Evolutionary conservation across 2,888 invertebrate genomes (phyloP).

Genomic region (Antitype chi): DNA sequence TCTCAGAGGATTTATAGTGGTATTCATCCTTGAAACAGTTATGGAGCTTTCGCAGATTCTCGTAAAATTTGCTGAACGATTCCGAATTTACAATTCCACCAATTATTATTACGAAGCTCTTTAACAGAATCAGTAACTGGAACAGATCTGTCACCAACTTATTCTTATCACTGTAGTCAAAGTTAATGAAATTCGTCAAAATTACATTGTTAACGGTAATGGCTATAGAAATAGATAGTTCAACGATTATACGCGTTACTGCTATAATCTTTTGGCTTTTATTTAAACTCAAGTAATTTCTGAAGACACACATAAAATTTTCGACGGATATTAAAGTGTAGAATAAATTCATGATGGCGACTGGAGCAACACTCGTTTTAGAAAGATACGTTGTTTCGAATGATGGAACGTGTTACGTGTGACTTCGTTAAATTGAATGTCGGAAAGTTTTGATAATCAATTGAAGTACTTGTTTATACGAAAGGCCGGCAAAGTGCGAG

Average conservation of each 20-base stretch:
- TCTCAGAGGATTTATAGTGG: slow-evolving; percentile 10
- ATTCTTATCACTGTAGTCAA: slow-evolving; percentile 29
- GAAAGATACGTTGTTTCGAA: slow-evolving; percentile 10
- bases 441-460: slow-evolving; percentile 43
- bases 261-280: slow-evolving; percentile 42
- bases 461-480: slow-evolving; percentile 16
- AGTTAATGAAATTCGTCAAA: slow-evolving; percentile 21
- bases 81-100: slow-evolving; percentile 44
- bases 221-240: slow-evolving; percentile 29
- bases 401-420: slow-evolving; percentile 2
- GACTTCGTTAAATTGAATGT: slow-evolving; percentile 39
- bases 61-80: slow-evolving; percentile 34
- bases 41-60: slow-evolving; percentile 41
- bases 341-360: slow-evolving; percentile 42
- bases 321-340: slow-evolving; percentile 33
- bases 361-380: background rate
- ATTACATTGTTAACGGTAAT: slow-evolving; percentile 46
- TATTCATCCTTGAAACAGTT: slow-evolving; percentile 27
- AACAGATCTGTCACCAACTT: slow-evolving; percentile 32
- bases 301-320: slow-evolving; percentile 52
- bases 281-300: slow-evolving; percentile 39
- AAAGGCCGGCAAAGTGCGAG: too few species aligned
- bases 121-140: slow-evolving; percentile 36
- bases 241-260: slow-evolving; percentile 39
- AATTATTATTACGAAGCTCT: slow-evolving; percentile 41